Conservation (phyloP, 2,797 vertebrate species). For the Danio choprae region DNA sequence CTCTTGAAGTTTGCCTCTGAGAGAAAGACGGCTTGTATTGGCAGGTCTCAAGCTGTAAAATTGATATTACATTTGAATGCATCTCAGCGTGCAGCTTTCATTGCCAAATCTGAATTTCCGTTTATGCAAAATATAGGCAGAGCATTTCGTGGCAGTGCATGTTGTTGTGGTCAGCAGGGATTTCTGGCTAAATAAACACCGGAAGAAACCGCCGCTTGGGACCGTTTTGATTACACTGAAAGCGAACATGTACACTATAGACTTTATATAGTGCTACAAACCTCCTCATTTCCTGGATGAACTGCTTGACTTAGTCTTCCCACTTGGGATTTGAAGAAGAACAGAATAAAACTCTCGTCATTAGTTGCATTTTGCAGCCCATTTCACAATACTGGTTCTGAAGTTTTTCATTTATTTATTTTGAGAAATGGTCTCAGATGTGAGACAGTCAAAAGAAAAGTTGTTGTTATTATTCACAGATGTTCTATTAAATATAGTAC, state of each 20-base stretch:
- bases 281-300: constrained; percentile 67
- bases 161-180: constrained; percentile 63
- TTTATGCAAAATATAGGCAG: constrained; percentile 40
- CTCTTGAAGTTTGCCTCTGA: constrained; percentile 52
- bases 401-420: neutral
- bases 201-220: constrained; percentile 68
- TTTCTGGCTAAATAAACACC: constrained; percentile 76
- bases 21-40: constrained; percentile 50
- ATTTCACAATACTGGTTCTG: neutral
- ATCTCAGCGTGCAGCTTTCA: constrained; percentile 30
- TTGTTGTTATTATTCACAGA: neutral
- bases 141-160: constrained; percentile 58
- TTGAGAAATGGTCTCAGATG: neutral
- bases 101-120: constrained; percentile 56
- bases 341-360: neutral
- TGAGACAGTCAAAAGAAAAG: neutral
- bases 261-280: constrained; percentile 70
- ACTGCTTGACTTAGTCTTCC: constrained; percentile 48
- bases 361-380: neutral
- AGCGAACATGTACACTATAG: constrained; percentile 60
- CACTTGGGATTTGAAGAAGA: constrained; percentile 19
- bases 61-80: constrained; percentile 46
- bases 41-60: constrained; percentile 39
- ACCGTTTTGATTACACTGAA: constrained; percentile 67
- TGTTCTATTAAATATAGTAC: neutral